These are phyloP conservation scores for Tachina fera DNA, from an alignment of 2,888 invertebrate genomes.

Conservation along the genomic window DNA sequence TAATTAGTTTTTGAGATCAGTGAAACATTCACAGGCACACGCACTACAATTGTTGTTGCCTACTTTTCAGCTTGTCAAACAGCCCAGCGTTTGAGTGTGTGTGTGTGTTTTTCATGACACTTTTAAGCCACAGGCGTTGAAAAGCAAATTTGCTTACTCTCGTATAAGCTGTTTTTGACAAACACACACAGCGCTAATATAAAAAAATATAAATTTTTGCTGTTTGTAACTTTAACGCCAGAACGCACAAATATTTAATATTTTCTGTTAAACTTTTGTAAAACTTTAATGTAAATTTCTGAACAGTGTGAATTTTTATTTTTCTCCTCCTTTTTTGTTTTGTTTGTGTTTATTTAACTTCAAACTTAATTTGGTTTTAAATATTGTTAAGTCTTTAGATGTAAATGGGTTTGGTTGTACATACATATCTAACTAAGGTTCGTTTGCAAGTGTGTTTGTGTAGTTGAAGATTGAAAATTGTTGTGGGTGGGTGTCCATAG, in stretches of 20 bases:
- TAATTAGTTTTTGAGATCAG: constrained; percentile 83
- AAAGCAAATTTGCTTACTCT: constrained; percentile 54
- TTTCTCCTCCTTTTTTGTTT: not conserved
- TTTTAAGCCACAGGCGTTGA: constrained; percentile 61
- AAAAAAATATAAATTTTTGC: constrained; percentile 27
- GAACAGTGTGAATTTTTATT: not conserved
- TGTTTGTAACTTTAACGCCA: not conserved
- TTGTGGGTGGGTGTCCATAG: constrained; percentile 32
- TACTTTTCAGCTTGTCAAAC: constrained; percentile 48
- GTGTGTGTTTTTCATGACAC: constrained; percentile 53
- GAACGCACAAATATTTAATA: constrained; percentile 30
- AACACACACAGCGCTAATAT: constrained; percentile 14
- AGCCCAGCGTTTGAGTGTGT: constrained; percentile 40
- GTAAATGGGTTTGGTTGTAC: constrained; percentile 14
- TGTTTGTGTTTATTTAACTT: constrained; percentile 12
- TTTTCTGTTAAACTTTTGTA: constrained; percentile 37
- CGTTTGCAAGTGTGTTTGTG: too few species aligned
- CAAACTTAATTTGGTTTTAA: constrained; percentile 58
- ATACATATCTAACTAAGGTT: not conserved
- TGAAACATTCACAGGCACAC: constrained; percentile 73
- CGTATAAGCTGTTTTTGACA: constrained; percentile 19
- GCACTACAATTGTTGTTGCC: constrained; percentile 8
- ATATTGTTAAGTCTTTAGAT: constrained; percentile 11
- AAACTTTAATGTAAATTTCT: constrained; percentile 45
- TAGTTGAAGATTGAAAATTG: not conserved